Evolutionary conservation across 2,113 vertebrate species (phyloP), one percentile per base, ranked within the genome.

Genomic region (Toxostoma redivivum): DNA sequence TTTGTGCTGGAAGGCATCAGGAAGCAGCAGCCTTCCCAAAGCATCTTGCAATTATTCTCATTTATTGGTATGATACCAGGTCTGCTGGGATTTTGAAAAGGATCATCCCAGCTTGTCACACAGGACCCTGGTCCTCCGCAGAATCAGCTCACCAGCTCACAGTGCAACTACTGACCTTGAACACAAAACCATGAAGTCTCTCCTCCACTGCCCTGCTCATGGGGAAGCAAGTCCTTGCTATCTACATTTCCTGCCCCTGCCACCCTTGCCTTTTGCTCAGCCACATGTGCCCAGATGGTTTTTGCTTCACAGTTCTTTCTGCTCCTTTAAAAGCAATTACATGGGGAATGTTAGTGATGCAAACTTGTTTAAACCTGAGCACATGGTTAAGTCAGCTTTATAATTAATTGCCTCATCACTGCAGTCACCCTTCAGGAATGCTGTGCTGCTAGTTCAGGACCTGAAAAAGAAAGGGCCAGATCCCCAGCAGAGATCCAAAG

Each of bases 281-380:
- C 37, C 65, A 51, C 27, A 20, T 56, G 70, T 60, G 45, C 61
- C 70, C 0, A 0, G 7, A 11, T 11, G 6, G 9, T 15, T 93
- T 96, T 93, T 78, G 30, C 33, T 81, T 88, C 18, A 4, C 33
- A 80, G 47, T 4, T 5, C 3, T 2, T 66, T 88, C 77, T 86
- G 65, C 69, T 93, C 88, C 77, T 91, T 95, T 88, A 92, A 93
- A 92, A 78, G 70, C 72, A 93, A 93, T 90, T 93, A 74, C 65
- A 2, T 0, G 23, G 94, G 72, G 92, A 95, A 97, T 84, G 94
- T 65, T 65, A 80, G 90, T 95, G 95, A 96, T 97, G 94, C 60
- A 94, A 97, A 97, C 96, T 88, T 97, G 96, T 97, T 96, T 93
- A 94, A 96, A 96, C 96, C 88, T 96, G 96, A 93, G 76, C 35